Conservation (phyloP, 2,113 vertebrate genomes). For the Tetraodon nigroviridis region DNA sequence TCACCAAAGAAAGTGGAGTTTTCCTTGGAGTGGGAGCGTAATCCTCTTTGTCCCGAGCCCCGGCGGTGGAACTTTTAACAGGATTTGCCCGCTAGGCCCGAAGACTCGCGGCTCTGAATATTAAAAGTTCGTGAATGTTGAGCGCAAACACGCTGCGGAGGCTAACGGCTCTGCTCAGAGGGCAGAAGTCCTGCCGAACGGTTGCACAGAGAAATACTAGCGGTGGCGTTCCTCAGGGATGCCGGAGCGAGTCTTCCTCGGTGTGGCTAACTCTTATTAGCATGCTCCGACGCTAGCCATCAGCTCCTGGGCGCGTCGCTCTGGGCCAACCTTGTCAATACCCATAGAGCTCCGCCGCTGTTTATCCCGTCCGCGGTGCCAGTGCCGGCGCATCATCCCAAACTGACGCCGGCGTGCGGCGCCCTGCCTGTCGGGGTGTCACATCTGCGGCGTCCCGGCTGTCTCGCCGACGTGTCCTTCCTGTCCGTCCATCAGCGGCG, state of each 20-base stretch:
- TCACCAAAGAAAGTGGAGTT: background rate
- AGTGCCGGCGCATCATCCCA: conserved; percentile 16
- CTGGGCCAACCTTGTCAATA: conserved; percentile 50
- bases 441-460: conserved; percentile 27
- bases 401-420: conserved; percentile 45
- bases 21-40: background rate
- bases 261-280: conserved; percentile 21
- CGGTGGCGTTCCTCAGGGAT: conserved; percentile 20
- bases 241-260: conserved; percentile 6
- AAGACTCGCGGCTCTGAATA: background rate
- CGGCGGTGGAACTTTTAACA: background rate
- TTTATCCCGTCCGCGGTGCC: conserved; percentile 16
- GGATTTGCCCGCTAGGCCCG: background rate
- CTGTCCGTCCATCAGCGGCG: conserved; percentile 50
- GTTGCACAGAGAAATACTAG: background rate
- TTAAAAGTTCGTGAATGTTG: conserved; percentile 7
- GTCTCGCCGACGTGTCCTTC: conserved; percentile 24
- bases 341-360: conserved; percentile 21
- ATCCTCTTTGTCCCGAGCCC: background rate
- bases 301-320: conserved; percentile 15
- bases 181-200: too few relatives aligned
- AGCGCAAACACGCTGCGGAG: background rate
- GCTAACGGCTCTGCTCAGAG: background rate
- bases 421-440: conserved; percentile 55
- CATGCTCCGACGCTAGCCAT: conserved; percentile 38